phyloP scores from a whole-genome alignment of 2,888 invertebrate species.

The Spodoptera picta region DNA sequence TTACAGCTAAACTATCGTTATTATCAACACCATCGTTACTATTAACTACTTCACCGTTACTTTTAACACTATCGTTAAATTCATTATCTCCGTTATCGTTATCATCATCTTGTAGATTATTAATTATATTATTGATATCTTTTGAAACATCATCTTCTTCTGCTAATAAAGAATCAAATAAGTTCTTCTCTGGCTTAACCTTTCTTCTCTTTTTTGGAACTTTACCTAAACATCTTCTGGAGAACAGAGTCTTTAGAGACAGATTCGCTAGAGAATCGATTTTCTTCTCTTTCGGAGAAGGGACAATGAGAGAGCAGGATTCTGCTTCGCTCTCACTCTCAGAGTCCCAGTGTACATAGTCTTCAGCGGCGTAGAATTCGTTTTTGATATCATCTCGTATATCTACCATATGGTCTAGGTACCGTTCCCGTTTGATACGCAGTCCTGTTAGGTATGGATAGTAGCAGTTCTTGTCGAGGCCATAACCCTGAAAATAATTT shows the following conservation, averaged over 20 bases:
- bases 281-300: constrained; percentile 28
- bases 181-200: constrained; percentile 31
- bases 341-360: constrained; percentile 73
- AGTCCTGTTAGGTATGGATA: constrained; percentile 71
- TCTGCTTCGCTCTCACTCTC: constrained; percentile 46
- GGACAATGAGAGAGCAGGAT: constrained; percentile 1
- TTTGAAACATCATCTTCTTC: constrained; percentile 54
- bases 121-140: constrained; percentile 66
- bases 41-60: background rate
- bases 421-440: constrained; percentile 64
- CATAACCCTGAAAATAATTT: constrained; percentile 65
- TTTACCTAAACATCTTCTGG: constrained; percentile 68
- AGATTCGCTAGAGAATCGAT: constrained; percentile 65
- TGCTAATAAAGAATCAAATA: constrained; percentile 46
- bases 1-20: constrained; percentile 8
- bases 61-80: background rate
- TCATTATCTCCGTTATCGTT: background rate
- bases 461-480: constrained; percentile 65
- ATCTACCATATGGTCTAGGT: constrained; percentile 69
- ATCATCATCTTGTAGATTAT: constrained; percentile 56
- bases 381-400: constrained; percentile 66
- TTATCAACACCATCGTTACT: background rate
- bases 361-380: constrained; percentile 63
- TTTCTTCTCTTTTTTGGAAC: constrained; percentile 67
- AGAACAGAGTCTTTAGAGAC: constrained; percentile 73